These are phyloP conservation scores for Stichopus chloronotus DNA, from an alignment of 35 echinoderm and acorn worm genomes.

Conservation along the genomic window DNA sequence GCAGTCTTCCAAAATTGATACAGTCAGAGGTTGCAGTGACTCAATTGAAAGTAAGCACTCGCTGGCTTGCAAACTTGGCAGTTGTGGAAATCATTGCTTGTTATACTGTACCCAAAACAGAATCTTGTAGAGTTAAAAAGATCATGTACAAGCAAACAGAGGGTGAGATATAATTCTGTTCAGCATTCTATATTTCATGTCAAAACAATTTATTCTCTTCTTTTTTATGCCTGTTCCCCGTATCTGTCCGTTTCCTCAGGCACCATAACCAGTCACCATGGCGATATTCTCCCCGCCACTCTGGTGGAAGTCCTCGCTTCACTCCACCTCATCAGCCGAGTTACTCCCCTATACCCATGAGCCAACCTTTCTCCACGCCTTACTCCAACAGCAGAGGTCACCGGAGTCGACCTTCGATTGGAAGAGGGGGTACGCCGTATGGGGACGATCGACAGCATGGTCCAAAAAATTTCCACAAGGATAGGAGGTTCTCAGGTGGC, in stretches of 20 bases:
- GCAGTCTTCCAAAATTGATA: too few species aligned
- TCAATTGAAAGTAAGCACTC: too few species aligned
- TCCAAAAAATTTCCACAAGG: not conserved
- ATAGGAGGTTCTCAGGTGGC: constrained; percentile 24
- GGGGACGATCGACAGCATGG: constrained; percentile 17
- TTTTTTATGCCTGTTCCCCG: not conserved
- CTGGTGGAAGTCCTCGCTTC: not conserved
- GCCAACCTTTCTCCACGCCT: not conserved
- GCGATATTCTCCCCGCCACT: not conserved
- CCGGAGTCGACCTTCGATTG: not conserved
- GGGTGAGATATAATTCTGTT: too few species aligned
- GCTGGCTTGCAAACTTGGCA: too few species aligned
- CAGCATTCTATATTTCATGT: too few species aligned
- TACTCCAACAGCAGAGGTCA: constrained; percentile 24
- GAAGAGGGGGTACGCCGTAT: not conserved
- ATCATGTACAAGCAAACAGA: too few species aligned
- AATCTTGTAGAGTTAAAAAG: too few species aligned
- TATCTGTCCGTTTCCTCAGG: not conserved
- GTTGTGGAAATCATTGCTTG: too few species aligned
- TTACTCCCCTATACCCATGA: constrained; percentile 27
- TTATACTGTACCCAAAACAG: too few species aligned
- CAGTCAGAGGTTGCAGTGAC: too few species aligned
- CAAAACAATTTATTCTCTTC: too few species aligned
- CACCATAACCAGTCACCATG: not conserved
- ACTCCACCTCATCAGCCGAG: not conserved